Evolutionary conservation across 2,888 invertebrate species (phyloP).

Genomic region (Omphaloscelis lunosa): DNA sequence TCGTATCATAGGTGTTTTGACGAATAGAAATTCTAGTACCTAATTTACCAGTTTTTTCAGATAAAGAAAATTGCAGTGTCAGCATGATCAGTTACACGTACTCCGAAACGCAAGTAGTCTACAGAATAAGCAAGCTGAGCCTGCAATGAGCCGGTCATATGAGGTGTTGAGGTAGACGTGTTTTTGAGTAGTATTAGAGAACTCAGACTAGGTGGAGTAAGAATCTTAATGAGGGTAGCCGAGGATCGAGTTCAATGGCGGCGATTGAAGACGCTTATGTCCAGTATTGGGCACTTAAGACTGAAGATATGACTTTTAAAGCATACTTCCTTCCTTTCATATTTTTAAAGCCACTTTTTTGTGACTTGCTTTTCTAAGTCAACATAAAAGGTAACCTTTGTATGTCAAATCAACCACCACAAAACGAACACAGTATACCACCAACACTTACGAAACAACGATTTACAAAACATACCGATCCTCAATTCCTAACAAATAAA

Average conservation of each 20-base stretch:
- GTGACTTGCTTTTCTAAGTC: not conserved
- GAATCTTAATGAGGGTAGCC: not conserved
- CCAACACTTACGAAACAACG: not conserved
- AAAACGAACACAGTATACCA: not conserved
- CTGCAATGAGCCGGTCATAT: not conserved
- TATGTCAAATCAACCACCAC: not conserved
- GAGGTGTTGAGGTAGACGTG: not conserved
- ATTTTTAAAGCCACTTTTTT: not conserved
- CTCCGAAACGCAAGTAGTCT: not conserved
- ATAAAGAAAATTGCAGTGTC: not conserved
- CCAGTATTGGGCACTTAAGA: not conserved
- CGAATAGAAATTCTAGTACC: too few species aligned
- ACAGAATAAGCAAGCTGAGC: not conserved
- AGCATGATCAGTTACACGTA: not conserved
- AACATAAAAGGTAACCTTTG: not conserved
- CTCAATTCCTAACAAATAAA: conserved; percentile 39
- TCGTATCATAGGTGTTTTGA: too few species aligned
- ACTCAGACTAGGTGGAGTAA: not conserved
- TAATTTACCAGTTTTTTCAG: not conserved
- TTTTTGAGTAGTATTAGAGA: not conserved
- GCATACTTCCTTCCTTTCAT: not conserved
- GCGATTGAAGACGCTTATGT: not conserved
- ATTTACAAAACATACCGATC: conserved; percentile 23
- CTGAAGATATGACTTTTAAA: not conserved
- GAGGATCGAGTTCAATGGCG: not conserved